Base-by-base conservation (phyloP, 2,888 invertebrate species). In the Drosophila robusta region DNA sequence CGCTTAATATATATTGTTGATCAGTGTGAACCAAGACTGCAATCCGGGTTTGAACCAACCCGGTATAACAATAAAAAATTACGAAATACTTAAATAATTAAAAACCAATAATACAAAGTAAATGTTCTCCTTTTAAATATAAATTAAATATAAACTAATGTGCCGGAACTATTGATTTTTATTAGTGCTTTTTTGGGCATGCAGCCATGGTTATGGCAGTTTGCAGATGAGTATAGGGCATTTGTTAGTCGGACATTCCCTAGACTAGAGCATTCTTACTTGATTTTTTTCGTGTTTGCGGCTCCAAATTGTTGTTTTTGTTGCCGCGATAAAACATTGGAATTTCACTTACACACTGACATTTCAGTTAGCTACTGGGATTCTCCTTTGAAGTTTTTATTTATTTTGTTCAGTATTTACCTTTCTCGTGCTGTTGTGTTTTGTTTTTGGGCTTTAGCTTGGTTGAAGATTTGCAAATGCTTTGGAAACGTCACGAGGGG, bases 331-430 rank as follows among this genome's bases (percentile, higher is more conserved):
- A 89, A 79, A 74, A 67, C 87, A 84, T 81, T 89, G 87, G 87
- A 88, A 90, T 88, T 89, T 77, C 90, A 77, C 71, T 62, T 66
- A 89, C 66, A 78, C 86, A 63, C 67, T 69, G 70, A 76, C 73
- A 72, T 64, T 75, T 75, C 67, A 70, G 75, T 74, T 80, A 78
- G 90, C 90, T 90, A 89, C 90, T 90, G 90, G 87, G 89, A 89
- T 90, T 89, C 81, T 86, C 78, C 79, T 81, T 79, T 80, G 76
- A 79, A 77, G 80, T 78, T 85, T 75, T 77, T 86, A 76, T 77
- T 80, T 75, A 73, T 78, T 76, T 78, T 85, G 51, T 39, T 58
- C 58, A 68, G 70, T 85, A 74, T 88, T 86, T 88, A 83, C 87
- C 78, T 84, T 80, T 58, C 71, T 66, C 41, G 49, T 70, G 49